Percentiles rank a stretch among this genome's conserved stretches.
phyloP scores from a whole-genome alignment of 2,888 invertebrate genomes.

The Meta bourneti region DNA sequence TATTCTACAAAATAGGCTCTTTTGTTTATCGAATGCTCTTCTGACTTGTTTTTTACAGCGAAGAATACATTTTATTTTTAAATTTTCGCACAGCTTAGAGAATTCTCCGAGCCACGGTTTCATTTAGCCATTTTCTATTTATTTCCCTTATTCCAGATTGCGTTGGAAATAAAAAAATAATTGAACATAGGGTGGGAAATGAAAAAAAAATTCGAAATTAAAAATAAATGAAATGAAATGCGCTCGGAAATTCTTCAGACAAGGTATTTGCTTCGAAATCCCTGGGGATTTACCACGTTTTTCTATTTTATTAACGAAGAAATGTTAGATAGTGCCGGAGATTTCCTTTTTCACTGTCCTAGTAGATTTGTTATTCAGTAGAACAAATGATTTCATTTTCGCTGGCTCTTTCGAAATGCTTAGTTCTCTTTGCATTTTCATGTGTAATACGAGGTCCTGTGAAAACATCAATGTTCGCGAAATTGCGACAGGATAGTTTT shows the following conservation, averaged over 20 bases:
- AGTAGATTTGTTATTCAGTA: no score
- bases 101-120: neutral
- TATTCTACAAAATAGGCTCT: neutral
- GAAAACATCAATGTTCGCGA: no score
- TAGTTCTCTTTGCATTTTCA: no score
- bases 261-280: neutral
- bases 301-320: neutral
- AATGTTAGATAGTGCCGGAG: neutral
- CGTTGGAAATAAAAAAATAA: neutral
- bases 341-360: neutral
- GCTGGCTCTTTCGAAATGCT: no score
- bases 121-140: neutral
- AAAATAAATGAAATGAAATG: neutral
- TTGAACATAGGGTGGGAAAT: neutral
- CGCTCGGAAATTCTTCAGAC: neutral
- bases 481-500: no score
- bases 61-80: neutral
- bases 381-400: no score
- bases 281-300: neutral
- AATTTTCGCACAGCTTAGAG: neutral
- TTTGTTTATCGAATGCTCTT: neutral
- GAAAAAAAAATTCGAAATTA: neutral
- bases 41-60: neutral
- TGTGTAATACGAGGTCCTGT: no score
- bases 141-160: neutral